phyloP scores from a whole-genome alignment of 2,113 vertebrate genomes.

The Poecile atricapillus region DNA sequence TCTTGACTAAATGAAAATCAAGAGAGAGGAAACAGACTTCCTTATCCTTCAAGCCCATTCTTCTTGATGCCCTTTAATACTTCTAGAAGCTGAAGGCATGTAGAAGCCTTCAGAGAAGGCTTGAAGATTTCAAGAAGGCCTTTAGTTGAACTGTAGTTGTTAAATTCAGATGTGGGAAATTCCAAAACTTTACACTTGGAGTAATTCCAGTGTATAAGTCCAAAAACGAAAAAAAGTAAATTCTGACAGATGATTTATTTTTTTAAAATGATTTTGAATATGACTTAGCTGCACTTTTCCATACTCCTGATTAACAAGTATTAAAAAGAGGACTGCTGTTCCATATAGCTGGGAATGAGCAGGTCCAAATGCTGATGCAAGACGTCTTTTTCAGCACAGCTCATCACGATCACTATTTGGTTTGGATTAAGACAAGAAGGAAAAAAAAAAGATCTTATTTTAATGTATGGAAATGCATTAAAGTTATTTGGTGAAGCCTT shows the following conservation, averaged over 20 bases:
- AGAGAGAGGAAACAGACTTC: background rate
- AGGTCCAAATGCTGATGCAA: slow-evolving; percentile 29
- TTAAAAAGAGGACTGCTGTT: background rate
- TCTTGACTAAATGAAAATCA: background rate
- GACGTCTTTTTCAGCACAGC: background rate
- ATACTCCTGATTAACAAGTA: background rate
- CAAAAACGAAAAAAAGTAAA: background rate
- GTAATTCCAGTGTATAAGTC: background rate
- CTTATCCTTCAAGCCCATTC: background rate
- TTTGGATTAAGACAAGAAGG: slow-evolving; percentile 1
- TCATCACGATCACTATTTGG: background rate
- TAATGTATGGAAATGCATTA: background rate
- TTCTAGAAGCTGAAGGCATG: background rate
- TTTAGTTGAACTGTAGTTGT: background rate
- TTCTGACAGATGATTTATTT: background rate
- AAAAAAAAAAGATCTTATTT: background rate
- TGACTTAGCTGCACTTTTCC: background rate
- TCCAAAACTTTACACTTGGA: background rate
- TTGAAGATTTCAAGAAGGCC: background rate
- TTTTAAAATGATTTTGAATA: background rate
- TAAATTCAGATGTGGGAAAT: slow-evolving; percentile 26
- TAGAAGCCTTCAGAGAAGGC: no score
- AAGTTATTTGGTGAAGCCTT: background rate
- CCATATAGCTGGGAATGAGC: background rate
- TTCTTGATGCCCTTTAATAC: background rate